These are phyloP conservation scores for Rallus limicola DNA, from an alignment of 2,113 vertebrate species.

Conservation along the genomic window DNA sequence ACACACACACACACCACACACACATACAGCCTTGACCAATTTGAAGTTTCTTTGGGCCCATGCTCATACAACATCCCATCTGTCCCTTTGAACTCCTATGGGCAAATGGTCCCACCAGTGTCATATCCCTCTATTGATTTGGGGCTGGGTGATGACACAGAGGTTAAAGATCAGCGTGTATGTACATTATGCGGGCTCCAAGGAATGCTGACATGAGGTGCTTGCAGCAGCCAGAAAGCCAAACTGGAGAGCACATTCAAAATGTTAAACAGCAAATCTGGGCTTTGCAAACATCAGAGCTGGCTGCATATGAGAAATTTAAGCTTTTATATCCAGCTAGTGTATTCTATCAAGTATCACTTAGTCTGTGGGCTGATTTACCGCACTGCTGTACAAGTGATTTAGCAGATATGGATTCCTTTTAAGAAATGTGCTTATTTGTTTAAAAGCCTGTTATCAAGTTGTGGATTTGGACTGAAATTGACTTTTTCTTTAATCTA, in stretches of 20 bases:
- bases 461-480: constrained; percentile 31
- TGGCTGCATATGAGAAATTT: constrained; percentile 36
- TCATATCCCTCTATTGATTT: constrained; percentile 55
- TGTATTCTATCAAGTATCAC: constrained; percentile 39
- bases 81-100: constrained; percentile 33
- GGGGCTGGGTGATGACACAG: constrained; percentile 38
- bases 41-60: not conserved
- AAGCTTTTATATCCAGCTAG: constrained; percentile 30
- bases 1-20: too few relatives aligned
- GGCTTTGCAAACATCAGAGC: constrained; percentile 45
- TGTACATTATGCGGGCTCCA: constrained; percentile 48
- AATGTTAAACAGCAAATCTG: not conserved
- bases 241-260: not conserved
- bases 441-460: constrained; percentile 43
- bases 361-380: constrained; percentile 26
- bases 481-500: not conserved
- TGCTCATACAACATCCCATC: constrained; percentile 3
- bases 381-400: constrained; percentile 2
- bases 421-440: constrained; percentile 42
- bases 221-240: constrained; percentile 35
- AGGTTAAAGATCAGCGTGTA: constrained; percentile 53
- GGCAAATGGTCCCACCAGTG: constrained; percentile 30
- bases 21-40: not conserved
- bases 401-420: constrained; percentile 31
- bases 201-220: constrained; percentile 55